Conservation (phyloP, 2,797 vertebrate species). For the Sebastes goodei region DNA sequence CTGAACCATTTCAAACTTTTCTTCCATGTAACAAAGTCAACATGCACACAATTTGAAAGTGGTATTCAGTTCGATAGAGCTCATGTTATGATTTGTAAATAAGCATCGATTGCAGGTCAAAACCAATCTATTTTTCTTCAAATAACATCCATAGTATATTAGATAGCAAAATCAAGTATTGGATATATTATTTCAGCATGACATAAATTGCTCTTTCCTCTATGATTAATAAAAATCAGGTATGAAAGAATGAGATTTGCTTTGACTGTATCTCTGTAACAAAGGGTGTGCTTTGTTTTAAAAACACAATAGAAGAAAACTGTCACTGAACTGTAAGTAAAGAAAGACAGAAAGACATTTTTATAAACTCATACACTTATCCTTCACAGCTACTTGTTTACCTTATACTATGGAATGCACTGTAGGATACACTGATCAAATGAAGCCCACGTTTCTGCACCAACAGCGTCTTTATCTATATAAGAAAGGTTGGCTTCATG, state of each 20-base stretch:
- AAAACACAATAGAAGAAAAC: slow-evolving; percentile 66
- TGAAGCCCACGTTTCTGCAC: slow-evolving; percentile 39
- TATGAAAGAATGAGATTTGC: slow-evolving; percentile 76
- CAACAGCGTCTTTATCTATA: background rate
- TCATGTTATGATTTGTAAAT: slow-evolving; percentile 51
- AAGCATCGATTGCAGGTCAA: slow-evolving; percentile 50
- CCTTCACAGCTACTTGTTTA: slow-evolving; percentile 86
- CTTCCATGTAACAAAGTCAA: slow-evolving; percentile 29
- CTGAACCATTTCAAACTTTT: slow-evolving; percentile 11
- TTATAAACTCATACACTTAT: slow-evolving; percentile 88
- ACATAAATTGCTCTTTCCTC: slow-evolving; percentile 49
- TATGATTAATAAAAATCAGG: slow-evolving; percentile 51
- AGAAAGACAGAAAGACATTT: slow-evolving; percentile 85
- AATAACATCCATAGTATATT: slow-evolving; percentile 57
- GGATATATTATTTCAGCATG: slow-evolving; percentile 71
- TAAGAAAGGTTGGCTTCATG: slow-evolving; percentile 42
- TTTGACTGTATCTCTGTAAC: slow-evolving; percentile 89
- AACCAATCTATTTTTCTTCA: slow-evolving; percentile 39
- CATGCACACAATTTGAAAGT: slow-evolving; percentile 47
- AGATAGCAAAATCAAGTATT: slow-evolving; percentile 50
- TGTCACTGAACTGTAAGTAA: slow-evolving; percentile 84
- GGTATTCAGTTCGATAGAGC: background rate
- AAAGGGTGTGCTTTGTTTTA: slow-evolving; percentile 68
- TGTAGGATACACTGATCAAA: slow-evolving; percentile 32
- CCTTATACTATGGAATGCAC: slow-evolving; percentile 62